Evolutionary conservation across 2,113 vertebrate species (phyloP), one percentile per base, ranked within the genome.

Genomic region (Catharus minimus): DNA sequence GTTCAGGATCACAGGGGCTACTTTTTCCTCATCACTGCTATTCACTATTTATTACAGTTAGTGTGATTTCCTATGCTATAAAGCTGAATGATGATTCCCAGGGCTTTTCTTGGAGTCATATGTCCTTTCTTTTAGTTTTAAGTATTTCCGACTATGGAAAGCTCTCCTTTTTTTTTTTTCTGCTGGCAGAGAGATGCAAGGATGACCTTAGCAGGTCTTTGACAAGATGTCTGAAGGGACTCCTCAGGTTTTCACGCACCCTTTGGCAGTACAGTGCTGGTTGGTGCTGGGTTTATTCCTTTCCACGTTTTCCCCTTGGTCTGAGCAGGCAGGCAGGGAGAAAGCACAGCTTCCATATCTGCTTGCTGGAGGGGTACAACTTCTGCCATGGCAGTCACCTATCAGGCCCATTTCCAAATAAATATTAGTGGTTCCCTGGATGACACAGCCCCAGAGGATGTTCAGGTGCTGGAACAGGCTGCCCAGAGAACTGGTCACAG

Each of bases 41-140:
- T 75, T 61, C 62, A 75, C 46, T 82, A 43, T 88, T 94, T 93
- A 90, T 82, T 80, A 72, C 55, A 72, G 43, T 81, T 91, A 78
- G 50, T 69, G 62, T 61, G 50, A 89, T 92, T 87, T 86, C 36
- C 46, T 75, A 22, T 76, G 55, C 66, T 86, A 15, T 75, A 82
- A 92, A 91, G 58, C 43, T 50, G 62, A 82, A 28, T 65, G 62
- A 82, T 84, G 66, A 64, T 68, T 86, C 38, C 88, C 33, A 68
- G 46, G 62, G 69, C 69, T 82, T 86, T 90, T 68, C 58, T 79
- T 79, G 21, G 16, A 79, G 38, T 65, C 17, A 0, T 46, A 21
- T 5, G 8, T 50, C 28, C 41, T 88, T 91, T 86, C 43, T 92
- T 92, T 49, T 60, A 60, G 17, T 52, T 88, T 33, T 46, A 83